Conservation (phyloP, 2,797 vertebrate species). For the Enteromius argenteus region DNA sequence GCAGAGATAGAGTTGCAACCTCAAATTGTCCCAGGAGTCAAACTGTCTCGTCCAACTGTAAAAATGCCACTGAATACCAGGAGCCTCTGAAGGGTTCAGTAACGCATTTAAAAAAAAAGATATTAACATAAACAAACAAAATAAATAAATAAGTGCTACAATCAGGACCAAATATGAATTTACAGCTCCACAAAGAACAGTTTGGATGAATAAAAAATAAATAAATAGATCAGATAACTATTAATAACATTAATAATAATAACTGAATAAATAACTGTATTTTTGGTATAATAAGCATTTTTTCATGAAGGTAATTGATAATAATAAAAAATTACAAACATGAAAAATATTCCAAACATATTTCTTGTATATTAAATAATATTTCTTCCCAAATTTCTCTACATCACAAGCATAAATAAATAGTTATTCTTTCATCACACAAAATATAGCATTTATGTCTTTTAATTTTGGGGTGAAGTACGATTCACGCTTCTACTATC, state of each 20-base stretch:
- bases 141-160: neutral
- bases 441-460: neutral
- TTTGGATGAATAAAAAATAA: neutral
- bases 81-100: neutral
- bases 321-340: neutral
- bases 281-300: neutral
- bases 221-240: neutral
- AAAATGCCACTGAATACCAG: slow-evolving; percentile 36
- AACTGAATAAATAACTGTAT: neutral
- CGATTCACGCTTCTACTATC: neutral
- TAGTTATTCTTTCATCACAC: neutral
- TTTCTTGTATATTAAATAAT: neutral
- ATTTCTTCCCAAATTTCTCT: neutral
- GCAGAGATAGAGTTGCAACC: slow-evolving; percentile 40
- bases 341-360: neutral
- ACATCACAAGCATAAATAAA: neutral
- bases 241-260: neutral
- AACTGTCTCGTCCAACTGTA: slow-evolving; percentile 22
- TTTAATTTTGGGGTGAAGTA: neutral
- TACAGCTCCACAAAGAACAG: neutral
- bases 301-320: neutral
- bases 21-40: slow-evolving; percentile 34
- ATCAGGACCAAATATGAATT: neutral
- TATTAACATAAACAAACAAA: neutral
- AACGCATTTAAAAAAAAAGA: slow-evolving; percentile 16